phyloP scores from a whole-genome alignment of 2,797 vertebrate species.

The Alosa sapidissima region DNA sequence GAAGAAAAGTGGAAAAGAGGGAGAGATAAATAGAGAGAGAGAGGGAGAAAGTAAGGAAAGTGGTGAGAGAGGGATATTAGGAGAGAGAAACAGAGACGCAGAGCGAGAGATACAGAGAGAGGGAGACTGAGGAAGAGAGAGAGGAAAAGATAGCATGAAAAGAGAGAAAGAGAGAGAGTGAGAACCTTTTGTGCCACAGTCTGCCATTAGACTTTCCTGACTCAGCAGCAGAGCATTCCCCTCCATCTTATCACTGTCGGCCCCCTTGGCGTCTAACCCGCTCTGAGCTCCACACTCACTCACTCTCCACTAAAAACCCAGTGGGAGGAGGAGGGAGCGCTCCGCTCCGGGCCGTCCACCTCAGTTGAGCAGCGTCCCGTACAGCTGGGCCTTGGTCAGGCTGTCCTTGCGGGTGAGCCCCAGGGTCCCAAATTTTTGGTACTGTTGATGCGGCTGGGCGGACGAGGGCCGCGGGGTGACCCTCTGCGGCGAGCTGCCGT shows the following conservation, averaged over 20 bases:
- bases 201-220: constrained; percentile 40
- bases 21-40: neutral
- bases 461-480: constrained; percentile 67
- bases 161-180: constrained; percentile 34
- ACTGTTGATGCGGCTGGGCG: constrained; percentile 81
- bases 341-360: neutral
- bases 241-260: neutral
- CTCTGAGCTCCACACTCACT: neutral
- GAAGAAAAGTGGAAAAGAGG: neutral
- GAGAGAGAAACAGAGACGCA: neutral
- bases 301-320: neutral
- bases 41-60: neutral
- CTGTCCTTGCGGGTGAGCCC: constrained; percentile 96
- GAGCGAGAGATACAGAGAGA: neutral
- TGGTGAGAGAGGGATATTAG: neutral
- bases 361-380: constrained; percentile 94
- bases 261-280: neutral
- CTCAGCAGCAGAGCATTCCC: neutral
- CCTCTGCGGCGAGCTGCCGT: constrained; percentile 70
- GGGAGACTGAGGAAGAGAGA: constrained; percentile 20
- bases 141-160: neutral
- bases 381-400: constrained; percentile 97
- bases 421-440: constrained; percentile 85
- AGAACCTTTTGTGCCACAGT: constrained; percentile 20
- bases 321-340: neutral